A percentile compares a stretch with the other conserved stretches of the same genome.
phyloP scores from a whole-genome alignment of 2,888 invertebrate genomes.

The Conistra vaccinii region DNA sequence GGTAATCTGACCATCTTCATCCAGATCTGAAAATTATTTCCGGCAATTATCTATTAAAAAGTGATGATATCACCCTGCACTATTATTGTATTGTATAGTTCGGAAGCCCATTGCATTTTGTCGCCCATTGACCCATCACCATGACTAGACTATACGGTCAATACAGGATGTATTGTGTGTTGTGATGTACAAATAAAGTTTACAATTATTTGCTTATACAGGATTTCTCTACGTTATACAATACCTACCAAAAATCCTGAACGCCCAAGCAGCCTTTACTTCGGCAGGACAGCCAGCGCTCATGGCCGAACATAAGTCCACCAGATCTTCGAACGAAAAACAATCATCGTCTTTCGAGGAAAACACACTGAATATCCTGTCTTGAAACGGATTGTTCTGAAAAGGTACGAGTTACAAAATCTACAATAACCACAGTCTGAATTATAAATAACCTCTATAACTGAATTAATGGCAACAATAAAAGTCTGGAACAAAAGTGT shows the following conservation, averaged over 20 bases:
- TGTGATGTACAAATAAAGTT: too few relatives aligned
- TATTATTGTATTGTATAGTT: background rate
- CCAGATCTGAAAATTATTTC: constrained; percentile 87
- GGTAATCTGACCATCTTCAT: constrained; percentile 91
- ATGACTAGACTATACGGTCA: background rate
- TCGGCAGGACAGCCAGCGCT: constrained; percentile 93
- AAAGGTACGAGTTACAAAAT: constrained; percentile 67
- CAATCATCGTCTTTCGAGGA: constrained; percentile 92
- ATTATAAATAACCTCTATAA: too few relatives aligned
- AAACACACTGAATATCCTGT: constrained; percentile 93
- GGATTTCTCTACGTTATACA: background rate
- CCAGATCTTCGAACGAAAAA: constrained; percentile 94
- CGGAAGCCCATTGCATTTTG: background rate
- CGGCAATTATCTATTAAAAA: background rate
- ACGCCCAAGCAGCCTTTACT: constrained; percentile 95
- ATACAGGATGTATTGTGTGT: too few relatives aligned
- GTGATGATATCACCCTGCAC: background rate
- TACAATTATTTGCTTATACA: too few relatives aligned
- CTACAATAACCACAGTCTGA: too few relatives aligned
- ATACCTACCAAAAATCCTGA: constrained; percentile 93
- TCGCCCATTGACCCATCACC: background rate
- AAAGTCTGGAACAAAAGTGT: background rate
- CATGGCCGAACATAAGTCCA: constrained; percentile 95
- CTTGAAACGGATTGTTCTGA: constrained; percentile 94
- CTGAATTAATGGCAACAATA: background rate